Evolutionary conservation across 2,888 invertebrate genomes (phyloP), one percentile per base, ranked within the genome.

Genomic region (Phorcus lineatus): DNA sequence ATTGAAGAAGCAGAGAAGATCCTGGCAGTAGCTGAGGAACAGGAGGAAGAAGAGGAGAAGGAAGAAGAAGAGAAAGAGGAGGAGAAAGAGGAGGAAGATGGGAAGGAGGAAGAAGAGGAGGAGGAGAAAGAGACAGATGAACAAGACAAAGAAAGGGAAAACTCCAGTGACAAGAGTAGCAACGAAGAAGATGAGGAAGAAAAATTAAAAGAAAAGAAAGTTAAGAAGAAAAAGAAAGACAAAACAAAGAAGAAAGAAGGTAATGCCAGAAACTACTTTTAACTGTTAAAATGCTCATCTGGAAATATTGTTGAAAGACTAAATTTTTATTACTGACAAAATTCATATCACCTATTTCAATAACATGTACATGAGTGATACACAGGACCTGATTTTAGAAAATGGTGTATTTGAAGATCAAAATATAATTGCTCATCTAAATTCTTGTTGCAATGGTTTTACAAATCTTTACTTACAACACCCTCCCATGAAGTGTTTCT

Each of bases 1-100:
- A 81, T 85, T 9, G 70, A 80, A 67, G 82, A 85, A 79, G 89
- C 89, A 16, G 88, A 88, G 74, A 82, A 83, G 76, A 83, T 88
- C 24, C 16, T 85, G 22, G 77, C 13, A 55, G 57, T 74, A 55
- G 80, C 77, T 54, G 84, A 84, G 31, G 31, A 62, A 24, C 3
- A 24, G n/a, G 19, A 16, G 13, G 36, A 47, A 19, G 57, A 57
- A 31, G 31, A 31, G n/a, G 80, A 75, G 54, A 53, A 78, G 13
- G 77, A 77, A 53, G 53, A 55, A 24, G 80, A 79, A 19, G 67
- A 77, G 24, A 62, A 54, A 22, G 24, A 70, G 36, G 74, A 74
- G 19, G 53, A 74, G 74, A 62, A 47, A 77, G 80, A 74, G 62
- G 4, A 76, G 80, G 74, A 66, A 75, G 74, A n/a, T n/a, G n/a